These are phyloP conservation scores for Cyprinus carpio DNA, from an alignment of 2,113 vertebrate species.

Conservation along the genomic window DNA sequence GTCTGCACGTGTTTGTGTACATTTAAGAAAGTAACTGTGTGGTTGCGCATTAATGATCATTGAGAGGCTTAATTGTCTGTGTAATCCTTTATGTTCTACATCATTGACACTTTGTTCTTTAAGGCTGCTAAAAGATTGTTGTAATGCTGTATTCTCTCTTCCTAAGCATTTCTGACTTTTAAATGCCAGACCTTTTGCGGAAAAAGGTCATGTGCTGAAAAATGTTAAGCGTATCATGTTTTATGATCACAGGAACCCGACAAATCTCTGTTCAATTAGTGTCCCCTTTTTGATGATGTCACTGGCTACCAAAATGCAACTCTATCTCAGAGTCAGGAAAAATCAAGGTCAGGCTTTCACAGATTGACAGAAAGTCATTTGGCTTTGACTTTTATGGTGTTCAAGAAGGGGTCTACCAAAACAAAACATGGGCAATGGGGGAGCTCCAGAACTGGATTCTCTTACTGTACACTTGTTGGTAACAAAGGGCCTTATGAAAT, in stretches of 20 bases:
- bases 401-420: not conserved
- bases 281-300: constrained; percentile 24
- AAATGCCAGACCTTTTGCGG: constrained; percentile 41
- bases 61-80: constrained; percentile 45
- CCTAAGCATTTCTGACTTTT: constrained; percentile 29
- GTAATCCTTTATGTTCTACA: constrained; percentile 48
- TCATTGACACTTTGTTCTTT: constrained; percentile 49
- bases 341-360: constrained; percentile 14
- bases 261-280: constrained; percentile 32
- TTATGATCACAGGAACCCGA: constrained; percentile 8
- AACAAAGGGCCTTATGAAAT: not conserved
- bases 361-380: not conserved
- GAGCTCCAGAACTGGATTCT: not conserved
- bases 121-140: constrained; percentile 43
- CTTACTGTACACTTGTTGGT: no score
- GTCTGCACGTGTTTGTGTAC: constrained; percentile 7
- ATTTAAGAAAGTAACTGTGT: constrained; percentile 32
- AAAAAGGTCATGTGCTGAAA: constrained; percentile 34
- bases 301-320: constrained; percentile 15
- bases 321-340: constrained; percentile 12
- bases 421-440: not conserved
- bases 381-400: not conserved
- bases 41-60: constrained; percentile 12
- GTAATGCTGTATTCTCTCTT: constrained; percentile 22
- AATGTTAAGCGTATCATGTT: constrained; percentile 24